phyloP scores from a whole-genome alignment of 2,888 invertebrate species.

The Lepidonotus clava region DNA sequence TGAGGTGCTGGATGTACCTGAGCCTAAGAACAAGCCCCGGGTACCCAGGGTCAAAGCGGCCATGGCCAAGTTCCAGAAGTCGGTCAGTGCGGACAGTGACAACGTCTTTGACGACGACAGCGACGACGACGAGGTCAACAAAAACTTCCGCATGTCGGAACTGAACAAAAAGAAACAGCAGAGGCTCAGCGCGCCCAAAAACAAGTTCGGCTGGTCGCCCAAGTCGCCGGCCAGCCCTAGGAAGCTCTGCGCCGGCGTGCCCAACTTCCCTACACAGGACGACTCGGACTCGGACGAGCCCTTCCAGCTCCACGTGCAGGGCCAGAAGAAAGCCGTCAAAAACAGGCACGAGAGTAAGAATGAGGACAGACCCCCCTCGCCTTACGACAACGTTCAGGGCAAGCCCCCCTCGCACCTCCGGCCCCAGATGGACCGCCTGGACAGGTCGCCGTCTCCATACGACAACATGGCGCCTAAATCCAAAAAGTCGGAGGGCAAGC shows the following conservation, averaged over 20 bases:
- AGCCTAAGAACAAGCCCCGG: neutral
- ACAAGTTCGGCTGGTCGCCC: neutral
- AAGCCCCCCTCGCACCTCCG: neutral
- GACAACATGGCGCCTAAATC: conserved; percentile 54
- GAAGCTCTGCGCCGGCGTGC: conserved; percentile 59
- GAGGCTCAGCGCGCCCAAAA: neutral
- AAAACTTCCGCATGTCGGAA: conserved; percentile 88
- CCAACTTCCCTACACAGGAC: conserved; percentile 51
- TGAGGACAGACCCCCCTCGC: conserved; percentile 59
- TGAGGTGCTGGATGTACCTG: neutral
- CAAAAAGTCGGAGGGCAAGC: neutral
- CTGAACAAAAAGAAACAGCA: conserved; percentile 84
- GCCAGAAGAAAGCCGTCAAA: conserved; percentile 35
- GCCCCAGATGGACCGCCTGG: neutral
- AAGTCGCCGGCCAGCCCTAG: conserved; percentile 18
- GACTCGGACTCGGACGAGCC: conserved; percentile 49
- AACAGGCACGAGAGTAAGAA: conserved; percentile 1
- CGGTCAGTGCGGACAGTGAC: neutral
- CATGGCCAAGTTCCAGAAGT: neutral
- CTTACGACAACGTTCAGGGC: conserved; percentile 60
- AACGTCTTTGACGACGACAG: neutral
- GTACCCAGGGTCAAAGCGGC: neutral
- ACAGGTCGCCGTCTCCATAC: conserved; percentile 59
- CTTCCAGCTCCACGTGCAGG: conserved; percentile 12
- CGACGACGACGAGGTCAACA: conserved; percentile 81